Conservation (phyloP, 1,140 invertebrate species). For the Wasmannia auropunctata region DNA sequence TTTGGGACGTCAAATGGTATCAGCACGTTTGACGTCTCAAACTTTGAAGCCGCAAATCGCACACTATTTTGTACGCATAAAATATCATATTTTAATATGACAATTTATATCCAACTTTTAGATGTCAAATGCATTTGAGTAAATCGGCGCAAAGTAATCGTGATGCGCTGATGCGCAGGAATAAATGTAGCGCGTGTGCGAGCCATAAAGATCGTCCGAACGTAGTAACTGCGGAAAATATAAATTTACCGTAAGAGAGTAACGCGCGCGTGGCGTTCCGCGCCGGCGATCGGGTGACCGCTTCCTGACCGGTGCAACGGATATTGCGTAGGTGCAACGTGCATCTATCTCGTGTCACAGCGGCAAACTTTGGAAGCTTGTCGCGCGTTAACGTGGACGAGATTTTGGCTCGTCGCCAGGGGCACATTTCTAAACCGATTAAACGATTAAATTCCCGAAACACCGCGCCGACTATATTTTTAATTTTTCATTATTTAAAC, state of each 20-base stretch:
- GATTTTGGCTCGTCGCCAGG: slow-evolving; percentile 20
- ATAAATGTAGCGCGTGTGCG: not conserved
- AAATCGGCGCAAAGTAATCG: not conserved
- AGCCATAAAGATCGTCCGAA: not conserved
- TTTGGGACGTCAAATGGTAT: too few species aligned
- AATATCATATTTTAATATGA: too few species aligned
- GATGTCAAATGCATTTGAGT: not conserved
- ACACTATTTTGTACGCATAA: not conserved
- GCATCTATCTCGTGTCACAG: slow-evolving; percentile 28
- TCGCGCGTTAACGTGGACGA: not conserved
- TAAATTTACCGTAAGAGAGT: slow-evolving; percentile 46
- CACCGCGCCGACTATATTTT: not conserved
- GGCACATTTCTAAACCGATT: slow-evolving; percentile 25
- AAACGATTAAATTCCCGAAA: slow-evolving; percentile 16
- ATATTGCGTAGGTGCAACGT: slow-evolving; percentile 49
- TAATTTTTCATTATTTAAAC: not conserved
- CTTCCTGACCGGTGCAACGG: slow-evolving; percentile 36
- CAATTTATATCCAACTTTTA: not conserved
- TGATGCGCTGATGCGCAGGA: not conserved
- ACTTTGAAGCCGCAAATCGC: not conserved
- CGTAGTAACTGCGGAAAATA: slow-evolving; percentile 29
- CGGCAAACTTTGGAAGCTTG: slow-evolving; percentile 3
- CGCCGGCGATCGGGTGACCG: not conserved
- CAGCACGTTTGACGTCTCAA: not conserved
- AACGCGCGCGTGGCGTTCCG: slow-evolving; percentile 33